A percentile compares a stretch with the other conserved stretches of the same genome.
phyloP scores from a whole-genome alignment of 2,113 vertebrate species.

The Addax nasomaculatus region DNA sequence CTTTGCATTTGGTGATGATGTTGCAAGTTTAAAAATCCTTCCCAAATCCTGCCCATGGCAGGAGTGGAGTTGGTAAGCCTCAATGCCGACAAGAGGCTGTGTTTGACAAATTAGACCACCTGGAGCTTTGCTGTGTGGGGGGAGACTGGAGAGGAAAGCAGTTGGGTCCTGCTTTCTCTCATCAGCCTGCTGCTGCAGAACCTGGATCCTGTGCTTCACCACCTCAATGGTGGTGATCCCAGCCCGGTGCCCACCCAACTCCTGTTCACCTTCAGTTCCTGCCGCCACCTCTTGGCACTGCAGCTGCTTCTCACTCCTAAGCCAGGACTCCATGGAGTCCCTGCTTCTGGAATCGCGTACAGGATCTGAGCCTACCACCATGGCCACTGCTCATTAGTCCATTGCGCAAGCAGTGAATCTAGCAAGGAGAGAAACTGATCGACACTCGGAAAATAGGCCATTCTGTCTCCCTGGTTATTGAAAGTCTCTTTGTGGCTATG shows the following conservation, averaged over 20 bases:
- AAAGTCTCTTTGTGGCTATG: not conserved
- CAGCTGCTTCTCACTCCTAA: constrained; percentile 52
- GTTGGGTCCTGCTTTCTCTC: not conserved
- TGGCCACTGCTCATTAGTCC: not conserved
- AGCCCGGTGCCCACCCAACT: constrained; percentile 77
- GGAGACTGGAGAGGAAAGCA: too few species aligned
- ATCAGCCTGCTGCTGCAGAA: constrained; percentile 93
- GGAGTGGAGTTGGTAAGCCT: not conserved
- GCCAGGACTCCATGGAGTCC: not conserved
- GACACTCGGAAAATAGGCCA: not conserved
- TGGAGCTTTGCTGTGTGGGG: not conserved
- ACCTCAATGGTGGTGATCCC: constrained; percentile 89
- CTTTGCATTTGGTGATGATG: not conserved
- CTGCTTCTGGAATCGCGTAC: not conserved
- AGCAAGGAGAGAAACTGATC: not conserved
- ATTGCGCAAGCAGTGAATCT: not conserved
- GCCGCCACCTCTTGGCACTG: not conserved
- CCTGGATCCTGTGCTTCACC: constrained; percentile 94
- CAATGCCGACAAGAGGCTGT: not conserved
- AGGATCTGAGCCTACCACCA: not conserved
- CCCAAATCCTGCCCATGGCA: not conserved
- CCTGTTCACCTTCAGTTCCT: not conserved
- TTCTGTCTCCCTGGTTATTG: not conserved
- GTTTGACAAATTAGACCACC: not conserved
- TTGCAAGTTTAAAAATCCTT: not conserved